Conservation (phyloP, 2,113 vertebrate species). For the Gorsachius goisagi region DNA sequence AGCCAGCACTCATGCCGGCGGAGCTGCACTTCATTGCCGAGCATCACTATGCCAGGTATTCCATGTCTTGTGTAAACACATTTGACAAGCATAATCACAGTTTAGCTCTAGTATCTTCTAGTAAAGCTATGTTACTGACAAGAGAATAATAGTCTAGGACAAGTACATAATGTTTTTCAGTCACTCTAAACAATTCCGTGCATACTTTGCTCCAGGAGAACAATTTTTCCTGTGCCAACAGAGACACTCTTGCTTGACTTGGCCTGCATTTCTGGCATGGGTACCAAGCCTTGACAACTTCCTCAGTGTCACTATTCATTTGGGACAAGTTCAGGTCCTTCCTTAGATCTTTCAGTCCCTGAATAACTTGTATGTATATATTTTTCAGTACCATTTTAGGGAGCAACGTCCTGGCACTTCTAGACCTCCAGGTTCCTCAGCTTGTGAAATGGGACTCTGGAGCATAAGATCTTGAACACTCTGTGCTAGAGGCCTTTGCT, state of each 20-base stretch:
- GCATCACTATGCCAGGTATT: not conserved
- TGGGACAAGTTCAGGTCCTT: slow-evolving; percentile 13
- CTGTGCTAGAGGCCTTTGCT: not conserved
- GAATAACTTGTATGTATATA: not conserved
- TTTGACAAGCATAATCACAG: slow-evolving; percentile 60
- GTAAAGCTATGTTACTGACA: slow-evolving; percentile 42
- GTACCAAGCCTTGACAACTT: slow-evolving; percentile 29
- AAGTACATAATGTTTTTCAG: slow-evolving; percentile 50
- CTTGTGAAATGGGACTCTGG: not conserved
- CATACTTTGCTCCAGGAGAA: slow-evolving; percentile 35
- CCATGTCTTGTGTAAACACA: slow-evolving; percentile 37
- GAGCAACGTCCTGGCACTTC: not conserved
- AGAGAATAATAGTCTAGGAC: slow-evolving; percentile 57
- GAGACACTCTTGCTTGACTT: slow-evolving; percentile 24
- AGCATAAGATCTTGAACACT: not conserved
- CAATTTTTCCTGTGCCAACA: not conserved
- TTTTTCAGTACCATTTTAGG: not conserved
- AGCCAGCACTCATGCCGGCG: not conserved
- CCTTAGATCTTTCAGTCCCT: not conserved
- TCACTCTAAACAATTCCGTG: slow-evolving; percentile 38
- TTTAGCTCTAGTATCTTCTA: slow-evolving; percentile 39
- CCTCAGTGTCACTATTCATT: not conserved
- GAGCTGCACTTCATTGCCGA: not conserved
- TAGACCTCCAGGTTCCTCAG: fast-evolving
- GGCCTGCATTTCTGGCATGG: not conserved